These are phyloP conservation scores for Actinernus sp. DNA, from an alignment of 92 coral and sea anemone genomes.

Conservation along the genomic window DNA sequence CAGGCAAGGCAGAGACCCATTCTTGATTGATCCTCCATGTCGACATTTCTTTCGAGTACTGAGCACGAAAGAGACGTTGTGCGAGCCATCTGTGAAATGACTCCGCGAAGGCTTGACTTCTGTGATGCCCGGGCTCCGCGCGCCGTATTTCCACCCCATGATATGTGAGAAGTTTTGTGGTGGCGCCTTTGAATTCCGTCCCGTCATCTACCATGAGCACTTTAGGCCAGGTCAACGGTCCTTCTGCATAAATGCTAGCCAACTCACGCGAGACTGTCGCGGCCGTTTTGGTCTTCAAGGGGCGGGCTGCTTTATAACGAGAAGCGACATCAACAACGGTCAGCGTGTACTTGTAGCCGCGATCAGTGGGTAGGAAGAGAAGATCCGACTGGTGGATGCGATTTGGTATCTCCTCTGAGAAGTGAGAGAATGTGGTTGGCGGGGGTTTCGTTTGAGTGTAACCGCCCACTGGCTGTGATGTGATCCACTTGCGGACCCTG, in stretches of 20 bases:
- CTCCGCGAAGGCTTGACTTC: too few species aligned
- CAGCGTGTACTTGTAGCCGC: conserved; percentile 9
- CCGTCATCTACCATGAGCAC: conserved; percentile 11
- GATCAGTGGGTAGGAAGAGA: conserved; percentile 14
- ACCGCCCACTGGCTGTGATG: neutral
- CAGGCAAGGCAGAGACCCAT: conserved; percentile 14
- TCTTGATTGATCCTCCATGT: neutral
- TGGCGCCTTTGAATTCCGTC: conserved; percentile 12
- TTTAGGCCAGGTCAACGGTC: conserved; percentile 21
- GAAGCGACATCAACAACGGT: conserved; percentile 22
- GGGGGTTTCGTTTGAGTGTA: too few species aligned
- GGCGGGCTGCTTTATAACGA: conserved; percentile 20
- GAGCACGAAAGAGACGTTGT: too few species aligned
- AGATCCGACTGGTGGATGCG: conserved; percentile 10
- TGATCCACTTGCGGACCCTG: conserved; percentile 1
- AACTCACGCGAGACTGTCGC: conserved; percentile 12
- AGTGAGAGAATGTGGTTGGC: too few species aligned
- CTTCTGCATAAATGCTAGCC: neutral
- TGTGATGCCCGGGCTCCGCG: too few species aligned
- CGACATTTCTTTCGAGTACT: too few species aligned
- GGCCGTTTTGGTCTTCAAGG: conserved; percentile 3
- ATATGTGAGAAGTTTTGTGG: neutral
- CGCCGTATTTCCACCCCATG: too few species aligned
- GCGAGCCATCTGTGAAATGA: too few species aligned
- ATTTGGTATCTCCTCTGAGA: conserved; percentile 2